phyloP scores from a whole-genome alignment of 2,797 vertebrate species.

The Lateolabrax maculatus region DNA sequence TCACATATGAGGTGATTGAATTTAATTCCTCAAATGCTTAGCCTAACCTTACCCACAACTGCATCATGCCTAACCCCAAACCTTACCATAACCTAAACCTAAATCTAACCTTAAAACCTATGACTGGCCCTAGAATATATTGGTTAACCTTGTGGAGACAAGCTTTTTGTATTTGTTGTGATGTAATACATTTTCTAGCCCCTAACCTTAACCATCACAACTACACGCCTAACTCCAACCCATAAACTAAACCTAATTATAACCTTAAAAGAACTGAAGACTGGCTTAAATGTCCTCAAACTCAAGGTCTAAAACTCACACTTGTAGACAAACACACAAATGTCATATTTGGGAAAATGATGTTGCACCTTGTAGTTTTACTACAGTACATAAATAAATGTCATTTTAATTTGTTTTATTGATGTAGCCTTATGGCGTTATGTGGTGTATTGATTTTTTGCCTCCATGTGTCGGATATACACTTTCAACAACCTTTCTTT shows the following conservation, averaged over 20 bases:
- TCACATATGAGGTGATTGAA: background rate
- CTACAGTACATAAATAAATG: too few species aligned
- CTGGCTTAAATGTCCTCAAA: background rate
- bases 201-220: too few species aligned
- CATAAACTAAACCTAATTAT: too few species aligned
- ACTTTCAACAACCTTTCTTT: background rate
- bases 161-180: too few species aligned
- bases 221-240: too few species aligned
- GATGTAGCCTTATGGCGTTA: background rate
- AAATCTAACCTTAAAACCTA: background rate
- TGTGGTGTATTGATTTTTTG: constrained; percentile 3
- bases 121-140: too few species aligned
- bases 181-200: too few species aligned
- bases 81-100: background rate
- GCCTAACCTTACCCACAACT: background rate
- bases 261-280: background rate
- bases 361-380: too few species aligned
- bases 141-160: too few species aligned
- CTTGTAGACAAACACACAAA: background rate
- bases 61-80: background rate
- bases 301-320: too few species aligned
- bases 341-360: background rate
- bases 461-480: background rate
- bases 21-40: background rate
- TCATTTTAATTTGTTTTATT: background rate